Conservation (phyloP, 2,113 vertebrate genomes). For the Athene noctua region DNA sequence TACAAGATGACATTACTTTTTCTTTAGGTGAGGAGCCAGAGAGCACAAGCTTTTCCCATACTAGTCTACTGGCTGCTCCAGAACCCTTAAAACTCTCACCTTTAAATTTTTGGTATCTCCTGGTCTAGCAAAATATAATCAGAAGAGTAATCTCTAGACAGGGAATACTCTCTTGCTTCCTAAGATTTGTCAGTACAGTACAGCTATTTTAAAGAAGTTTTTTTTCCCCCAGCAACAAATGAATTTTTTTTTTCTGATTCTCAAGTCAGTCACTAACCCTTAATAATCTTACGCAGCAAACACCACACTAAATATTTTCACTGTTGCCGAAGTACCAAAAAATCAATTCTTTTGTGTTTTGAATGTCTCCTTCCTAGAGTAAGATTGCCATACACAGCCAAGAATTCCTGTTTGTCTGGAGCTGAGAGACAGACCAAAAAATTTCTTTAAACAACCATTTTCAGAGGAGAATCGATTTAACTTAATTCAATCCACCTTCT, state of each 20-base stretch:
- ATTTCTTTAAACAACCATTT: not conserved
- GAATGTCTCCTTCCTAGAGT: not conserved
- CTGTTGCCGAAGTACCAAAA: not conserved
- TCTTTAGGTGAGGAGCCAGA: not conserved
- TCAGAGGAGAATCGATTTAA: not conserved
- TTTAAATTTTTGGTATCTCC: not conserved
- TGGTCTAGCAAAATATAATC: not conserved
- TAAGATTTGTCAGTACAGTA: not conserved
- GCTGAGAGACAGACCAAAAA: not conserved
- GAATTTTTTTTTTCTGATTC: not conserved
- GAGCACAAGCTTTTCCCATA: not conserved
- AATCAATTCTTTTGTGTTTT: not conserved
- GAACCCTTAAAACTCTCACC: not conserved
- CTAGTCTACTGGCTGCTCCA: not conserved
- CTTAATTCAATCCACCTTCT: not conserved
- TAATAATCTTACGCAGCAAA: not conserved
- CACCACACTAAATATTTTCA: not conserved
- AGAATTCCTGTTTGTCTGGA: not conserved
- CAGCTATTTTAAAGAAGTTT: not conserved
- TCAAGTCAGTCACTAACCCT: not conserved
- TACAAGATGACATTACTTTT: not conserved
- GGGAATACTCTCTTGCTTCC: not conserved
- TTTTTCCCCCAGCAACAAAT: not conserved
- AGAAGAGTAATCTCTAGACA: not conserved
- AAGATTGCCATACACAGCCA: not conserved